Conservation (phyloP, 2,113 vertebrate genomes). For the Psephotus haematonotus region DNA sequence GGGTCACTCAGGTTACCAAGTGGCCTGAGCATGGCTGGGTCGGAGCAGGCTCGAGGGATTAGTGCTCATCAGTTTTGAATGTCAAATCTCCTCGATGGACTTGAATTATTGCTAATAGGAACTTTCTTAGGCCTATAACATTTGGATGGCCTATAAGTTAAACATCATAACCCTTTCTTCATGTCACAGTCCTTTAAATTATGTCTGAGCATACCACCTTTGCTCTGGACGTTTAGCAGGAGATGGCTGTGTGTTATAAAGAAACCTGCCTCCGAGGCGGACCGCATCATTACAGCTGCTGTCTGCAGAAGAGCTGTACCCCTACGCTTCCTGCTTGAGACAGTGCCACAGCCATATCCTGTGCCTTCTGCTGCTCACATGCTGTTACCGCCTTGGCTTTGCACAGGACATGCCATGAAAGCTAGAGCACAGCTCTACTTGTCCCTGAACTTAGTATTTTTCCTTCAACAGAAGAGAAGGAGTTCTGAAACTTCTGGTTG, state of each 20-base stretch:
- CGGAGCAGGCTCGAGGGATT: conserved; percentile 74
- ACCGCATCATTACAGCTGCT: background rate
- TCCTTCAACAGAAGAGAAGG: background rate
- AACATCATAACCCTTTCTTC: conserved; percentile 80
- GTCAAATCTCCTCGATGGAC: conserved; percentile 78
- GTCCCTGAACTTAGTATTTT: background rate
- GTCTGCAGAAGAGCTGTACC: background rate
- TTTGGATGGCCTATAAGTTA: conserved; percentile 84
- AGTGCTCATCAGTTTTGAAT: conserved; percentile 84
- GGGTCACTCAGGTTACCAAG: conserved; percentile 79
- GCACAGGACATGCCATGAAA: conserved; percentile 13
- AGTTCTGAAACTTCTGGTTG: background rate
- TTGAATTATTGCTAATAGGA: conserved; percentile 86
- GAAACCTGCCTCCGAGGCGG: conserved; percentile 43
- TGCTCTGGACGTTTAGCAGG: conserved; percentile 58
- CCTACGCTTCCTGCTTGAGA: background rate
- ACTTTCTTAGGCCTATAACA: conserved; percentile 78
- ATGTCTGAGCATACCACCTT: conserved; percentile 71
- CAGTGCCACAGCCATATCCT: background rate
- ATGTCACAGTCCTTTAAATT: conserved; percentile 75
- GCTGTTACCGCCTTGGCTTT: conserved; percentile 8
- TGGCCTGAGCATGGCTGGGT: conserved; percentile 79
- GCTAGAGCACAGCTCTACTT: background rate
- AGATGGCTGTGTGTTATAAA: background rate
- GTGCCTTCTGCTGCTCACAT: background rate